Evolutionary conservation across 2,113 vertebrate genomes (phyloP), one percentile per base, ranked within the genome.

Genomic region (Rhinopomastus cyanomelas): DNA sequence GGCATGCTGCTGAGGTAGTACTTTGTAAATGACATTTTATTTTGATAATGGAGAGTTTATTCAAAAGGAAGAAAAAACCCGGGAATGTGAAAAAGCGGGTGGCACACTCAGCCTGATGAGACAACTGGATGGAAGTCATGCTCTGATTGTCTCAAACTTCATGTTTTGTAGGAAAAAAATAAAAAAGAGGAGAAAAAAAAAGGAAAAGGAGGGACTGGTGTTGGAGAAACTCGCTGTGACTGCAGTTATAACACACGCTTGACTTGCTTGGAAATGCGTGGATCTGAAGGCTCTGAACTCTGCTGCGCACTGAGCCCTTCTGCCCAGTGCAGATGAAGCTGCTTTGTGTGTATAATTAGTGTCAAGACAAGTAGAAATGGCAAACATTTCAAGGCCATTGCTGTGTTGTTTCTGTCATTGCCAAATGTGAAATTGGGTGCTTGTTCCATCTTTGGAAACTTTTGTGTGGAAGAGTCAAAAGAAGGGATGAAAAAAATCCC

Each of bases 1-100:
- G 88, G 77, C 86, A 21, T 37, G 88, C 94, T 94, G 90, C 92
- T 94, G 78, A 88, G 86, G 86, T 48, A 86, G 78, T 96, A 32
- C 67, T 93, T 93, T 85, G 87, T 88, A 92, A 95, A 80, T 64
- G 14, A 61, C 90, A 39, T 92, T 85, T 93, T 88, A 74, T 89
- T 86, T 82, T 74, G 49, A 44, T 93, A 94, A 87, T 82, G 86
- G 75, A 85, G 57, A 66, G 64, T 90, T 94, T 85, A 91, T 88
- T 93, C 90, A 90, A 73, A 71, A 84, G 36, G 11, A 22, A 32
- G 14, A 62, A 22, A 37, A 57, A 8, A 29, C 19, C 34, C 18
- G 4, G 4, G 22, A 65, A 67, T 32, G 57, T 86, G 81, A 81
- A 90, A 81, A 91, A 79, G 81, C 26, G 1, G 29, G 73, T 73